Conservation (phyloP, 2,113 vertebrate genomes). For the Neomonachus schauinslandi region DNA sequence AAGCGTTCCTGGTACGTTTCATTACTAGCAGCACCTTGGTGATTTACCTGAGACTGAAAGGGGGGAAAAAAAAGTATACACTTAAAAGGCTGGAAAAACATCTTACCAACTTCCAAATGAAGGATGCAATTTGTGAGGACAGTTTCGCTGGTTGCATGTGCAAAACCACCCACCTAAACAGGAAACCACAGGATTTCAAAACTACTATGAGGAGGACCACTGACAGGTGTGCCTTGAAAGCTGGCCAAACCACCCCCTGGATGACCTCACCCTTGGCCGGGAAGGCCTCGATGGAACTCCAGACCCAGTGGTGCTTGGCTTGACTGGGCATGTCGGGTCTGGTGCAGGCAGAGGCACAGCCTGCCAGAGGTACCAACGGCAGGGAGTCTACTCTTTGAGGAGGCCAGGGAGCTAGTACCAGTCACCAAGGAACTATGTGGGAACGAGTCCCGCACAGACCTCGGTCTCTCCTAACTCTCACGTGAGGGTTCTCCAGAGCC, state of each 20-base stretch:
- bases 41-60: slow-evolving; percentile 90
- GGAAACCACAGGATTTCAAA: slow-evolving; percentile 68
- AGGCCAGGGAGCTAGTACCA: background rate
- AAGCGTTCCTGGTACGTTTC: slow-evolving; percentile 96
- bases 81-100: slow-evolving; percentile 54
- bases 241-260: slow-evolving; percentile 28
- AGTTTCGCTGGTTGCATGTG: slow-evolving; percentile 41
- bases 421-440: background rate
- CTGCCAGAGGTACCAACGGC: background rate
- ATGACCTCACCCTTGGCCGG: slow-evolving; percentile 70
- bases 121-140: slow-evolving; percentile 11
- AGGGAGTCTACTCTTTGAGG: background rate
- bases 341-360: background rate
- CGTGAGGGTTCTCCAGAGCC: background rate
- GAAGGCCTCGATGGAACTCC: background rate
- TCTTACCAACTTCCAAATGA: slow-evolving; percentile 43
- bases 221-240: slow-evolving; percentile 57
- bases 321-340: slow-evolving; percentile 35
- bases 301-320: background rate
- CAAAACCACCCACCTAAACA: slow-evolving; percentile 67
- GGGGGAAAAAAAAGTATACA: background rate
- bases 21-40: slow-evolving; percentile 87
- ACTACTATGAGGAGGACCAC: slow-evolving; percentile 42
- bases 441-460: background rate
- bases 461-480: background rate